phyloP scores from a whole-genome alignment of 2,113 vertebrate species.

The Diglossa brunneiventris region DNA sequence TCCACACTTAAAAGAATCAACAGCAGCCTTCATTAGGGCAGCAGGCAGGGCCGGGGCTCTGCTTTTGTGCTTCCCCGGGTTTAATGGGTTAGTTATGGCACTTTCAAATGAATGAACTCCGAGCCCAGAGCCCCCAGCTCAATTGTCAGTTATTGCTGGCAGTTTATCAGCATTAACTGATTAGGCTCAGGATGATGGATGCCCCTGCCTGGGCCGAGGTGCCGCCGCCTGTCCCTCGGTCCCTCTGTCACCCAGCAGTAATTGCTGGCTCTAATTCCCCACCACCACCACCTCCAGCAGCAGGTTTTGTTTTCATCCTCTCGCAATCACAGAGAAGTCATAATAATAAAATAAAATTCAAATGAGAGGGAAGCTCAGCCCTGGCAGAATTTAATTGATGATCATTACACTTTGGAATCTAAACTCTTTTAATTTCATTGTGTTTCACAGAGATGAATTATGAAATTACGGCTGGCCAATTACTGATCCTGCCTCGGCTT shows the following conservation, averaged over 20 bases:
- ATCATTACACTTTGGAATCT: conserved; percentile 73
- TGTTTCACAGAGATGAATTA: conserved; percentile 68
- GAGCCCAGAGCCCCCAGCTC: conserved; percentile 47
- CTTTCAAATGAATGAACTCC: conserved; percentile 74
- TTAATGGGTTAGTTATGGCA: conserved; percentile 54
- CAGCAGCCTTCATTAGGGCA: conserved; percentile 10
- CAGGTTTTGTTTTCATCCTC: neutral
- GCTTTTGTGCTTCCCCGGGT: neutral
- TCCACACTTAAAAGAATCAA: conserved; percentile 34
- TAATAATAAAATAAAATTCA: conserved; percentile 70
- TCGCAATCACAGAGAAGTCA: neutral
- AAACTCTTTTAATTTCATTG: conserved; percentile 76
- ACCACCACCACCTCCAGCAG: neutral
- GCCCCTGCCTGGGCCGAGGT: conserved; percentile 55
- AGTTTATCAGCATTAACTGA: conserved; percentile 82
- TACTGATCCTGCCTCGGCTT: conserved; percentile 51
- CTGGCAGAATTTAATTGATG: conserved; percentile 72
- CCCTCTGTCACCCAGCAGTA: conserved; percentile 18
- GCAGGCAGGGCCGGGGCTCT: conserved; percentile 20
- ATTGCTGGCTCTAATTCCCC: conserved; percentile 28
- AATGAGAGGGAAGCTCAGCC: conserved; percentile 70
- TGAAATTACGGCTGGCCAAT: conserved; percentile 68
- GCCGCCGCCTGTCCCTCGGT: neutral
- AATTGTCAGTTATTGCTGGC: conserved; percentile 80
- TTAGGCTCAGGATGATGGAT: conserved; percentile 77